phyloP scores from a whole-genome alignment of 37 sponge, comb jelly and placozoan genomes.

The Diacarnus erythraeanus region DNA sequence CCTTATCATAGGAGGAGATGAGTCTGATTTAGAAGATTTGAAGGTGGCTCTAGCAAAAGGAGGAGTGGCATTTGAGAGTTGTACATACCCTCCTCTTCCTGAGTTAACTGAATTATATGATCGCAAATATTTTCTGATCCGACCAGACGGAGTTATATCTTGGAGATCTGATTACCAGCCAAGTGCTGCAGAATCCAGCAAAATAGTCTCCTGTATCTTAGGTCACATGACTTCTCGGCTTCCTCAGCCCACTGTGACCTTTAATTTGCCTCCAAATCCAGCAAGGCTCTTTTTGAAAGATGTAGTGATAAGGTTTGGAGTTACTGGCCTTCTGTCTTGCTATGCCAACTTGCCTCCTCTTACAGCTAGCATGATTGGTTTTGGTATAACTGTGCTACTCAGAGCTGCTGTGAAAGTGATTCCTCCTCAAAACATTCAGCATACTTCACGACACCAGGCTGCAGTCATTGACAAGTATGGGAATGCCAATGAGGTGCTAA shows the following conservation, averaged over 20 bases:
- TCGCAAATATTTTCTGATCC: constrained; percentile 72
- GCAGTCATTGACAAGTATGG: constrained; percentile 36
- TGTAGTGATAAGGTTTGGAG: not conserved
- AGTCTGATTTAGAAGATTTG: constrained; percentile 41
- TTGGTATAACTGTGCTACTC: constrained; percentile 27
- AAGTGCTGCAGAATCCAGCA: constrained; percentile 26
- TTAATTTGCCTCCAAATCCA: not conserved
- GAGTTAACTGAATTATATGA: constrained; percentile 48
- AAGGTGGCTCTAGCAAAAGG: constrained; percentile 36
- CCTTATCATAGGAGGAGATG: constrained; percentile 60
- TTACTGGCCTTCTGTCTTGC: constrained; percentile 3
- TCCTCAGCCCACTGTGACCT: not conserved
- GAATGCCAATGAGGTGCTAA: constrained; percentile 34
- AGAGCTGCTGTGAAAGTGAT: not conserved
- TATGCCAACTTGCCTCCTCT: constrained; percentile 11
- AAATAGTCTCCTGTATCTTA: constrained; percentile 30
- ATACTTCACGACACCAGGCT: constrained; percentile 60
- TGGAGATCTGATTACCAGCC: constrained; percentile 79
- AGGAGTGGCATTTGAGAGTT: constrained; percentile 30
- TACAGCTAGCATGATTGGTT: constrained; percentile 2
- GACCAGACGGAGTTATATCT: constrained; percentile 74
- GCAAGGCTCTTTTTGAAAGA: not conserved
- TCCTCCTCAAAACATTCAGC: constrained; percentile 16
- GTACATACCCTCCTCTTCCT: constrained; percentile 19
- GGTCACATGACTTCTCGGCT: constrained; percentile 33